Base-by-base conservation (phyloP, 92 coral and sea anemone species). In the Porites divaricata region DNA sequence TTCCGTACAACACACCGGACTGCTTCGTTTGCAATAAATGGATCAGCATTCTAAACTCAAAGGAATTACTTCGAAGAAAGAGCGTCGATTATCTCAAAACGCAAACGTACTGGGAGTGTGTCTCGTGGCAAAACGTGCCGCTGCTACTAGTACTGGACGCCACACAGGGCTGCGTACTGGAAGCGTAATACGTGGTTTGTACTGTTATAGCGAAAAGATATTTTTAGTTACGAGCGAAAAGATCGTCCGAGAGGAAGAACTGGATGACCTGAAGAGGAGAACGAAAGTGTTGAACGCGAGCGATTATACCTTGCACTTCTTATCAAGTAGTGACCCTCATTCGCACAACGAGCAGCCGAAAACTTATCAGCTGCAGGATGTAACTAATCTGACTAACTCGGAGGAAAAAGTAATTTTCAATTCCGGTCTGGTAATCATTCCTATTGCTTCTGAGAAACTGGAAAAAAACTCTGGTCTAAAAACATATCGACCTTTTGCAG, bases 61-160 rank as follows among this genome's bases (percentile, higher is more conserved):
- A 16, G 66, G 66, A 62, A 19, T 45, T 6, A 4, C 61, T 1
- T 10, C 51, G 51, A 15, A 2, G 51, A 68, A 35, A 68, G 51
- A 68, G 6, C 51, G 8, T 12, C 26, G 41, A 35, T 26, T 28
- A 68, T 17, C 9, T 12, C 51, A 68, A 11, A 28, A 68, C 2
- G 25, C 15, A 68, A 53, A 28, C 21, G n/a, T 26, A 1, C 8
- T 68, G 14, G 73, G 73, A 68, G 73, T 68, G n/a, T 68, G 73
- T 68, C 73, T 68, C 73, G n/a, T 68, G 28, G 73, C n/a, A 68
- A 68, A 68, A 35, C 73, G 50, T 68, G 13, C 9, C 8, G 9
- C 68, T 21, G 1, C 13, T 1, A 26, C 2, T 26, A 28, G 41
- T 28, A 28, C 41, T 26, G 73, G 73, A 68, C 12, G 51, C 25